Percentiles rank a stretch among this genome's conserved stretches.
phyloP scores from a whole-genome alignment of 2,113 vertebrate species.

The Leucopsar rothschildi region DNA sequence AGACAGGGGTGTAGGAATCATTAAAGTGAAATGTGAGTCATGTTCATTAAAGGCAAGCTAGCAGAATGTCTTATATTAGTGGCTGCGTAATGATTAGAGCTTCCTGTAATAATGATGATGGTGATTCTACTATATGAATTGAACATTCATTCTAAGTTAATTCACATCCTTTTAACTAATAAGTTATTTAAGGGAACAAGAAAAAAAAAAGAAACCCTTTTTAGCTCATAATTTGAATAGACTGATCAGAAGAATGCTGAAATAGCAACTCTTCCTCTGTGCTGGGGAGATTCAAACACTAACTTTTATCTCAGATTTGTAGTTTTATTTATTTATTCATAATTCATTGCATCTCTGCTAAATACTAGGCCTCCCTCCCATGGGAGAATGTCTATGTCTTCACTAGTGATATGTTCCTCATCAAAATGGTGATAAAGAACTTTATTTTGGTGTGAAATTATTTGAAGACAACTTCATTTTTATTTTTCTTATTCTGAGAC shows the following conservation, averaged over 20 bases:
- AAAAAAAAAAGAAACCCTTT: not conserved
- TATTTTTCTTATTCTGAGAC: not conserved
- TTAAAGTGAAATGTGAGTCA: slow-evolving; percentile 70
- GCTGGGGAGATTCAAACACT: not conserved
- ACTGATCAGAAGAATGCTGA: slow-evolving; percentile 14
- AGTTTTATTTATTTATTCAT: not conserved
- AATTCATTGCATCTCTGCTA: not conserved
- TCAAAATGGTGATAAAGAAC: not conserved
- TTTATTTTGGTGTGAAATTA: not conserved
- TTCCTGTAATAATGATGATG: slow-evolving; percentile 76
- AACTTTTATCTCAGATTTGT: not conserved
- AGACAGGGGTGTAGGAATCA: slow-evolving; percentile 15
- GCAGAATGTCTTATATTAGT: slow-evolving; percentile 67
- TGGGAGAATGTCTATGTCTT: not conserved
- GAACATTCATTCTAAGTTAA: slow-evolving; percentile 75
- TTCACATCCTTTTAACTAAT: slow-evolving; percentile 76
- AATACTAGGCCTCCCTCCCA: not conserved
- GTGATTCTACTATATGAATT: slow-evolving; percentile 71
- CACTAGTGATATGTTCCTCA: not conserved
- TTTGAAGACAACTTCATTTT: not conserved
- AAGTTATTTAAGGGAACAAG: slow-evolving; percentile 53
- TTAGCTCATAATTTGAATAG: slow-evolving; percentile 55
- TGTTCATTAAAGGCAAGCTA: slow-evolving; percentile 71
- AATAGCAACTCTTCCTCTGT: not conserved
- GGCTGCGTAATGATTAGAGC: slow-evolving; percentile 66